A percentile compares a stretch with the other conserved stretches of the same genome.
Evolutionary conservation across 2,888 invertebrate species (phyloP).

Genomic region (Lasioglossum pauxillum): DNA sequence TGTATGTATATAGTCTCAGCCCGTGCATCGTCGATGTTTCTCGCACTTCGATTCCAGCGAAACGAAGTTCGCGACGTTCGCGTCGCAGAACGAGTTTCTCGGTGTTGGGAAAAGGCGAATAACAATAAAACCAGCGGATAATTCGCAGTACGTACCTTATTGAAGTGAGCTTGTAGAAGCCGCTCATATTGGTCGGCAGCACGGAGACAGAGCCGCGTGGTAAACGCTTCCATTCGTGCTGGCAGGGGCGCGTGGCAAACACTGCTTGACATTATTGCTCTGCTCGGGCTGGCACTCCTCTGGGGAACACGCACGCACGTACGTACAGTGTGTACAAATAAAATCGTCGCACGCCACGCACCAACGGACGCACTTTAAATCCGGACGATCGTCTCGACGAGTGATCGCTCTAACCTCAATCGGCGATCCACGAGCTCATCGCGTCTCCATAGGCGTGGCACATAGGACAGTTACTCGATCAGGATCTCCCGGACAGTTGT

Average conservation of each 20-base stretch:
- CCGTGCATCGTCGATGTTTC: conserved; percentile 28
- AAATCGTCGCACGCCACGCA: conserved; percentile 51
- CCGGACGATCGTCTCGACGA: conserved; percentile 24
- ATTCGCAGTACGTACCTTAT: conserved; percentile 80
- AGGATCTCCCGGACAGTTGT: neutral
- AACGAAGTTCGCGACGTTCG: neutral
- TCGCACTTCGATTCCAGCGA: conserved; percentile 13
- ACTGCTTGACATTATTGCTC: conserved; percentile 81
- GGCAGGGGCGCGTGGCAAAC: conserved; percentile 83
- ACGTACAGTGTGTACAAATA: conserved; percentile 46
- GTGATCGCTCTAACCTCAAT: conserved; percentile 65
- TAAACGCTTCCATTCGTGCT: conserved; percentile 83
- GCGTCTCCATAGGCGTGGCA: conserved; percentile 31
- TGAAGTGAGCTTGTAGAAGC: conserved; percentile 86
- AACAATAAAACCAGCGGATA: neutral
- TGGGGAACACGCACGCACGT: conserved; percentile 38
- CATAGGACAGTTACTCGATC: neutral
- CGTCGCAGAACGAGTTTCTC: neutral
- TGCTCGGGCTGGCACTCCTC: conserved; percentile 47
- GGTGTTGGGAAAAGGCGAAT: neutral
- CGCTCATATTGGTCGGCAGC: conserved; percentile 88
- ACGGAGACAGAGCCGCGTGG: conserved; percentile 86
- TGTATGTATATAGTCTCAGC: too few relatives aligned
- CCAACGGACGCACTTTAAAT: conserved; percentile 49
- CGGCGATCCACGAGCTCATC: conserved; percentile 37